Evolutionary conservation across 2,113 vertebrate species (phyloP), one percentile per base, ranked within the genome.

Genomic region (Stictonetta naevosa): DNA sequence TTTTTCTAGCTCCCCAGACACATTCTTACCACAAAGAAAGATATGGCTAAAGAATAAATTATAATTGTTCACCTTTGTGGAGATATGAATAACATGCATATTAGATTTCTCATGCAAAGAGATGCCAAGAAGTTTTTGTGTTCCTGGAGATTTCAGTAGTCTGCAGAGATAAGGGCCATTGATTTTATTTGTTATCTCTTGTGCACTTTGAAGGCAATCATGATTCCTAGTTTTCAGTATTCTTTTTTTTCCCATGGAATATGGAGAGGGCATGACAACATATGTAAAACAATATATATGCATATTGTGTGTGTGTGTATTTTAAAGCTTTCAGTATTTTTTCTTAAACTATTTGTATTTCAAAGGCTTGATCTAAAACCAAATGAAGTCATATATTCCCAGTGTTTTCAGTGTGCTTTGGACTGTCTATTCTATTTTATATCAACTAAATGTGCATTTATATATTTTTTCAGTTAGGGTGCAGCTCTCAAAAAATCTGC

Each of bases 121-220:
- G n/a, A 59, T 67, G 36, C 42, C 88, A 81, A 67, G 31, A 91
- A 62, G 28, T 90, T 73, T 79, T 62, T 63, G 71, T 69, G 7
- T 63, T 95, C 55, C 17, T 80, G 31, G n/a, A 63, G 28, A 80
- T 83, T 91, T 91, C 87, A 90, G 21, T 58, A 56, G 25, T 38
- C 59, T 90, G 40, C 22, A 0, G 6, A 83, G 91, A 81, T 71
- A 94, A 93, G 53, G 40, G 40, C 16, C 71, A 34, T 15, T 79
- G 84, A 95, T 95, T 92, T 89, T 62, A 58, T 95, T 94, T 83
- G 26, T 58, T 91, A 10, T 85, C 74, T 84, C 48, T n/a, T 82
- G 48, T 66, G 48, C 36, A 34, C 21, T 92, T 87, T 79, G 80
- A 86, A 91, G 83, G 19, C 33, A 89, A 69, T 86, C 66, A 11